phyloP scores from a whole-genome alignment of 2,888 invertebrate genomes.

The Tenodera sinensis region DNA sequence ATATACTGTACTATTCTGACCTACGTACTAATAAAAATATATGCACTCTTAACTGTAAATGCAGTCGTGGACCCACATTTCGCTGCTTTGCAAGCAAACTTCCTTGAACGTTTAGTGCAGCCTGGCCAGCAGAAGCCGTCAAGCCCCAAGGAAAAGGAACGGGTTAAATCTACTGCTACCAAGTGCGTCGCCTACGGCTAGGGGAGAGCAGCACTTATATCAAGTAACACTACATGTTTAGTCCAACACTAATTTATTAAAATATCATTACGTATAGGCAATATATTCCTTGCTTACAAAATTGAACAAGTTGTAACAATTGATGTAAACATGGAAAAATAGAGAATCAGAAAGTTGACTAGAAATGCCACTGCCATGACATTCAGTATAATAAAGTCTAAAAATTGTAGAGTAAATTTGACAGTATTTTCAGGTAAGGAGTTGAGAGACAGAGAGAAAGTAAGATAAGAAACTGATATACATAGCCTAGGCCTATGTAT shows the following conservation, averaged over 20 bases:
- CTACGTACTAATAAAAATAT: too few relatives aligned
- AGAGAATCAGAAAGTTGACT: slow-evolving; percentile 32
- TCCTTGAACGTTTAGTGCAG: too few relatives aligned
- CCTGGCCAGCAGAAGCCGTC: too few relatives aligned
- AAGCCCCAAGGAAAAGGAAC: not conserved
- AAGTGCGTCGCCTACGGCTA: not conserved
- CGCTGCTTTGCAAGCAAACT: too few relatives aligned
- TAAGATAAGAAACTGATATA: slow-evolving; percentile 23
- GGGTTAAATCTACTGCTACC: not conserved
- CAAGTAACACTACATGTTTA: slow-evolving; percentile 21
- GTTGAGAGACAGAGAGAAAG: slow-evolving; percentile 32
- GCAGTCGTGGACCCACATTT: too few relatives aligned
- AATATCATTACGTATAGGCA: slow-evolving; percentile 33
- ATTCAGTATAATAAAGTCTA: slow-evolving; percentile 32
- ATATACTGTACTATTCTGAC: too few relatives aligned
- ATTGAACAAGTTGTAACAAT: slow-evolving; percentile 33
- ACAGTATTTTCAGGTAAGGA: slow-evolving; percentile 32
- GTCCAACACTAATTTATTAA: slow-evolving; percentile 34
- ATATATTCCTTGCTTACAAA: slow-evolving; percentile 33
- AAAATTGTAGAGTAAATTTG: slow-evolving; percentile 30
- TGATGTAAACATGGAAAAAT: slow-evolving; percentile 34
- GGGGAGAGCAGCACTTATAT: not conserved
- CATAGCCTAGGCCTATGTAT: slow-evolving; percentile 30
- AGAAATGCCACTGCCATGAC: slow-evolving; percentile 31
- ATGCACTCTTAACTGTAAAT: too few relatives aligned